These are phyloP conservation scores for Neosilurus mollespiculum DNA, from an alignment of 2,797 vertebrate species.

Conservation along the genomic window DNA sequence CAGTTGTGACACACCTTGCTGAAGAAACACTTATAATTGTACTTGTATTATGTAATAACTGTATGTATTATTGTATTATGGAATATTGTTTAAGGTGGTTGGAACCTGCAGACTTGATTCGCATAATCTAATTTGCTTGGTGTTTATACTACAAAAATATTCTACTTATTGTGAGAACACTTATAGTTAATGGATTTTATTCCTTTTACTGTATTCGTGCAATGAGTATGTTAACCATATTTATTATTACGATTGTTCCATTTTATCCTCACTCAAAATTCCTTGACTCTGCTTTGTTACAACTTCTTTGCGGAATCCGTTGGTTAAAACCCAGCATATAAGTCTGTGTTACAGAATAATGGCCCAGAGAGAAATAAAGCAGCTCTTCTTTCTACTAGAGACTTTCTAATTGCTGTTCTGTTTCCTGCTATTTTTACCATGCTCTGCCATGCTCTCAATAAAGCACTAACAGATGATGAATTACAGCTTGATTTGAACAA, in stretches of 20 bases:
- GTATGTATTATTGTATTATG: background rate
- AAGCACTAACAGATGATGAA: background rate
- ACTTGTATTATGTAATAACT: too few species aligned
- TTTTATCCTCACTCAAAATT: background rate
- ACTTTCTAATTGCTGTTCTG: background rate
- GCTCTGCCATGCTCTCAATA: background rate
- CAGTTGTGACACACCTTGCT: background rate
- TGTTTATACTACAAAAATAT: background rate
- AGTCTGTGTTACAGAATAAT: conserved; percentile 3
- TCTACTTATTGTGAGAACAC: background rate
- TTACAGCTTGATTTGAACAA: background rate
- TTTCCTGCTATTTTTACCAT: background rate
- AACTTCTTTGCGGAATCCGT: background rate
- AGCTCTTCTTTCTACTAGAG: background rate
- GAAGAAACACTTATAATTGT: conserved; percentile 1
- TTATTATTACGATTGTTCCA: background rate
- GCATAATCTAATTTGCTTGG: too few species aligned
- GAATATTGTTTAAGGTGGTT: background rate
- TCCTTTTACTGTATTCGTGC: background rate
- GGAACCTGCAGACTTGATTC: background rate
- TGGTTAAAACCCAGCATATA: background rate
- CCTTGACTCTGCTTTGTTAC: background rate
- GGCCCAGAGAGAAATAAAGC: background rate
- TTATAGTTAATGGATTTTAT: background rate
- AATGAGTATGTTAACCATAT: background rate